Base-by-base conservation (phyloP, 2,113 vertebrate genomes). In the Hypocryptadius cinnamomeus region DNA sequence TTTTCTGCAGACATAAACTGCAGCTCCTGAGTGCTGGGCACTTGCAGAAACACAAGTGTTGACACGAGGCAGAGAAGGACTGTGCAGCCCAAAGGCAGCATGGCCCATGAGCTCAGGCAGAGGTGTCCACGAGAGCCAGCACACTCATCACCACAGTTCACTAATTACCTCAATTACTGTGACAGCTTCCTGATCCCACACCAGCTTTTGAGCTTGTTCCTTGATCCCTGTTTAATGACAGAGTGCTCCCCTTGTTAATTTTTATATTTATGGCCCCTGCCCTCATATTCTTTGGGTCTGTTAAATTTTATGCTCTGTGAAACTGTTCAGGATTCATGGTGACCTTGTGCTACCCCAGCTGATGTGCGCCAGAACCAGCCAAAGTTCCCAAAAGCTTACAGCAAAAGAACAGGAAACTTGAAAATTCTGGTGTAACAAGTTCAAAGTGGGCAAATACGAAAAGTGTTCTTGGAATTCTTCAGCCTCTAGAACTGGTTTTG, bases 291-390 rank as follows among this genome's bases (percentile, higher is more conserved):
- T 56, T 61, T 51, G 61, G 83, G 87, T 93, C 65, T 96, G 90
- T 94, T 94, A 96, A 90, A 89, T 95, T 90, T 97, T 91, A 94
- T 92, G 79, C 70, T 86, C 79, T 87, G 51, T 78, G 59, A 85
- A 88, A 37, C 39, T 86, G 63, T 40, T 94, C 53, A 78, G 11
- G 31, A 70, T 86, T 95, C 69, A 5, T 65, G 76, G 76, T 85
- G 96, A 91, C 72, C 66, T 21, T 1, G 10, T 93, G 92, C 37
- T 71, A 0, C 71, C 56, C 21, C 45, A 42, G 60, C 70, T 90
- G 61, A 79, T 70, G 79, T 39, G 76, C 72, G 50, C 28, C 50
- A 31, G 59, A 70, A 44, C 33, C 54, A 47, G 45, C 23, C 51
- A 21, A 37, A 44, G 31, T 3, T 56, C 22, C 64, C 39, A 22